phyloP scores from a whole-genome alignment of 2,797 vertebrate species.

The Halcyon smyrnensis region DNA sequence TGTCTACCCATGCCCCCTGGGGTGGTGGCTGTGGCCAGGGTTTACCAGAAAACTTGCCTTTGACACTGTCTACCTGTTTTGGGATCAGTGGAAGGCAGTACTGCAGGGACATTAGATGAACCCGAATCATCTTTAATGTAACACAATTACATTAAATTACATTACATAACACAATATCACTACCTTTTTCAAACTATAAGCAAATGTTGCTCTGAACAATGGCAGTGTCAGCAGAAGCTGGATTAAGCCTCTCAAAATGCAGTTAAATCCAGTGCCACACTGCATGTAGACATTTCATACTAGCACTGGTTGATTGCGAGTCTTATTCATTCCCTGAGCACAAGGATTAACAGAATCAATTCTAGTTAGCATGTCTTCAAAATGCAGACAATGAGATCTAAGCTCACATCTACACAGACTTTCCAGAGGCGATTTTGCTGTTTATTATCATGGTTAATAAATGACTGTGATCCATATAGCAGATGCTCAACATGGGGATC shows the following conservation, averaged over 20 bases:
- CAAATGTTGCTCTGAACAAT: not conserved
- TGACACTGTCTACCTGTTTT: not conserved
- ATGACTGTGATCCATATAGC: not conserved
- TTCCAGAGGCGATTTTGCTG: not conserved
- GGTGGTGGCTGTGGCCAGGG: not conserved
- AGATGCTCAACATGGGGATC: not conserved
- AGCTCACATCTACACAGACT: not conserved
- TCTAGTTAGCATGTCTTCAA: not conserved
- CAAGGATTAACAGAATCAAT: fast-evolving
- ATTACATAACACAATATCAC: too few species aligned
- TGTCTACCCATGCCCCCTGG: not conserved
- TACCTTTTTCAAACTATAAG: not conserved
- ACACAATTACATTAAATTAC: not conserved
- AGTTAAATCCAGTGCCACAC: not conserved
- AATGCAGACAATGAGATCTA: not conserved
- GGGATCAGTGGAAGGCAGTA: not conserved
- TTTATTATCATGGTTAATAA: not conserved
- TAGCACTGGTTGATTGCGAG: not conserved
- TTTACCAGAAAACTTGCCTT: not conserved
- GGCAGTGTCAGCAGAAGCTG: not conserved
- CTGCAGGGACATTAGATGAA: not conserved
- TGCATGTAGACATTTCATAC: not conserved
- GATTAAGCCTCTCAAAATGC: not conserved
- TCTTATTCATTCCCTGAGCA: not conserved
- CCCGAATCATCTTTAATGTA: not conserved